Evolutionary conservation across 30 jellyfish, hydroid and myxozoan genomes (phyloP).

Genomic region (Hydractinia echinata): DNA sequence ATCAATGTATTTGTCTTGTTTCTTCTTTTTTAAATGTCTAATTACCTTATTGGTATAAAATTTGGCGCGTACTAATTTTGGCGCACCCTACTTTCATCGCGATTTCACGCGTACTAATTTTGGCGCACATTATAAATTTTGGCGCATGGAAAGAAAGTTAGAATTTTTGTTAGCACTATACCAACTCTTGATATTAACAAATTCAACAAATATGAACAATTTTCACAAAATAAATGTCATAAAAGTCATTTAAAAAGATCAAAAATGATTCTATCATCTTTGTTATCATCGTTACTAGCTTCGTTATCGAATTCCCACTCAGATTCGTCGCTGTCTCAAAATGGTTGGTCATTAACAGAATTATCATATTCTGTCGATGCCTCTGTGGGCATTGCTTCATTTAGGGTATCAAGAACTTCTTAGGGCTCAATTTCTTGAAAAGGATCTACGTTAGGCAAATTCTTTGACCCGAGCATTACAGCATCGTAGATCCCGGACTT

Average conservation of each 20-base stretch:
- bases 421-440: background rate
- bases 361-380: background rate
- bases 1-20: too few relatives aligned
- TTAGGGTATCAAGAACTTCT: background rate
- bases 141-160: too few relatives aligned
- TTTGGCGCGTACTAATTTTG: too few relatives aligned
- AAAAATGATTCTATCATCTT: background rate
- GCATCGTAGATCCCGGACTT: conserved; percentile 25
- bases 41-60: too few relatives aligned
- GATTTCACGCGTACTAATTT: too few relatives aligned
- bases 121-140: too few relatives aligned
- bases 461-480: conserved; percentile 16
- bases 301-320: background rate
- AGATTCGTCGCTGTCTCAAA: background rate
- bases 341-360: background rate
- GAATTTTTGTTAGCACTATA: too few relatives aligned
- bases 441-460: conserved; percentile 12
- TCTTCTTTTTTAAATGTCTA: too few relatives aligned
- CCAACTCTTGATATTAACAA: too few relatives aligned
- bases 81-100: too few relatives aligned
- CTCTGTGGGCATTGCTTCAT: background rate
- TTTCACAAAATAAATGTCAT: too few relatives aligned
- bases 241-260: background rate
- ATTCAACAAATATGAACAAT: too few relatives aligned
- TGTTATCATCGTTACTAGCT: background rate